Percentiles rank a stretch among this genome's conserved stretches.
Evolutionary conservation across 2,113 vertebrate species (phyloP).

Genomic region (Donacobius atricapilla): DNA sequence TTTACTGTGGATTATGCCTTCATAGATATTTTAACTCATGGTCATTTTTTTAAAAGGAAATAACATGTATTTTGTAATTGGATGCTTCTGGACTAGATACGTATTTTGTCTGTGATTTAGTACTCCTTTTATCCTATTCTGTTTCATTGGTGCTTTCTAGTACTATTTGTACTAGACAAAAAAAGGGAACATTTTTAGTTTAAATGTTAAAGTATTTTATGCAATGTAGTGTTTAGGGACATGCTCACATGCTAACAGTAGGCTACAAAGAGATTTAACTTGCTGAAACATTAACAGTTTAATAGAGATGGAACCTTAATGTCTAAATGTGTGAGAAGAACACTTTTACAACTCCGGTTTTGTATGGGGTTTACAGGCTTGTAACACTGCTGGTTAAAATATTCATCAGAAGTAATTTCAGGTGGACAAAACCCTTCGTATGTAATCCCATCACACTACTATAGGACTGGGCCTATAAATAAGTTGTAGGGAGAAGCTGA

Average conservation of each 20-base stretch:
- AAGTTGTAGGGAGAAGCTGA: background rate
- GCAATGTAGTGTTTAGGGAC: background rate
- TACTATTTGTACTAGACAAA: background rate
- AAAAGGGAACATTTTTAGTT: background rate
- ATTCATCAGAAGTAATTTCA: background rate
- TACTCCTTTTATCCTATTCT: background rate
- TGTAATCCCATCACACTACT: background rate
- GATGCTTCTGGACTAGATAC: background rate
- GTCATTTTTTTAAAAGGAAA: background rate
- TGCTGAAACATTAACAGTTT: background rate
- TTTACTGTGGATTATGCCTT: background rate
- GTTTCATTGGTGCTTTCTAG: background rate
- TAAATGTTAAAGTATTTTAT: background rate
- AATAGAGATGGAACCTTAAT: background rate
- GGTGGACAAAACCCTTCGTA: background rate
- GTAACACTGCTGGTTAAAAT: background rate
- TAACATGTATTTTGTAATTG: background rate
- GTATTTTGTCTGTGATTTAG: background rate
- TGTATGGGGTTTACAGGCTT: background rate
- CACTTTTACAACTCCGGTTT: background rate
- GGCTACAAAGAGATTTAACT: background rate
- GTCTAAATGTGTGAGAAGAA: background rate
- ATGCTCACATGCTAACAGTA: background rate
- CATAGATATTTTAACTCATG: background rate
- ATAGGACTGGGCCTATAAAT: background rate